Evolutionary conservation across 2,888 invertebrate species (phyloP), one percentile per base, ranked within the genome.

Genomic region (Coelinius sp.): DNA sequence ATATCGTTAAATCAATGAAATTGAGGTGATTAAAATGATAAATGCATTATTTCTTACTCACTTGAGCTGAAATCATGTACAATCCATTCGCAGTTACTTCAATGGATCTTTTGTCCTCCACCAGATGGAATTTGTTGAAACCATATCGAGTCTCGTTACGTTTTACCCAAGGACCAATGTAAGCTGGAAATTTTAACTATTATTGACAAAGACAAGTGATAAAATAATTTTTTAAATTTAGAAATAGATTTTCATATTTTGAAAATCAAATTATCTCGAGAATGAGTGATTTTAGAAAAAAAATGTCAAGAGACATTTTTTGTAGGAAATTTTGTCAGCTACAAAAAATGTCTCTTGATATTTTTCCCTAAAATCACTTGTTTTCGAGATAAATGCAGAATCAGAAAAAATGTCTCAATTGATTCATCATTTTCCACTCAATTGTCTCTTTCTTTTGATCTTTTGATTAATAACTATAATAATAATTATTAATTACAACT

Each of bases 61-160:
- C 87, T 82, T 87, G 87, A 25, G 83, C 80, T 59, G 86, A 85
- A 71, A 87, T 83, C 81, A 84, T 83, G 75, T 86, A 87, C 52
- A 87, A 78, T 67, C 87, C 87, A 63, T 79, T 83, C 4, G 79
- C 76, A 53, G 82, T 82, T 62, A 87, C 81, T 84, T 87, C 85
- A 35, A 87, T 86, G 2, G 86, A 81, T 64, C 79, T 85, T 69
- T 81, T 83, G 69, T 86, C 81, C 68, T 86, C 85, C 66, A 84
- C 85, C 77, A 86, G 79, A 78, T 86, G 84, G 76, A 86, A 86
- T 70, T 83, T 84, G 70, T 81, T 84, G 70, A 86, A 80, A 72
- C 78, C 80, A 73, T 81, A 85, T 62, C 78, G 80, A n/a, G 83
- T 81, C 71, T 84, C 80, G 67, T 84, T 82, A 72, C 76, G 80